Evolutionary conservation across 2,113 vertebrate species (phyloP).

Genomic region (Stictonetta naevosa): DNA sequence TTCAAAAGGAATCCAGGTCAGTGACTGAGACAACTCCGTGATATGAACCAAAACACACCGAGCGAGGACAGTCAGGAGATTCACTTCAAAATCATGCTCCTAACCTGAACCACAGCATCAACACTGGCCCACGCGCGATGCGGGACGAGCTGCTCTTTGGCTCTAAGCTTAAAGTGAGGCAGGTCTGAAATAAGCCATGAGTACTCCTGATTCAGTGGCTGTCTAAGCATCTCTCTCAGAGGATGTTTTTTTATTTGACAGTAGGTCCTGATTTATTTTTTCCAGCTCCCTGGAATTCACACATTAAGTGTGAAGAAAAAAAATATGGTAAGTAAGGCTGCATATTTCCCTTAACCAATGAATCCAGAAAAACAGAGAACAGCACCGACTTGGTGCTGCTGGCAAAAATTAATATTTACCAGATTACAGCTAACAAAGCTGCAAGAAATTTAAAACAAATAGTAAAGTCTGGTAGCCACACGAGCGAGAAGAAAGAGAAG

Average conservation of each 20-base stretch:
- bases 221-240: neutral
- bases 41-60: neutral
- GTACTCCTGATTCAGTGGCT: too few relatives aligned
- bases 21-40: neutral
- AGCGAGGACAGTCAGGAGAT: accelerated
- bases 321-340: neutral
- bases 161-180: accelerated
- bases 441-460: neutral
- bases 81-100: neutral
- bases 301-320: accelerated
- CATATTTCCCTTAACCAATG: neutral
- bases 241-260: neutral
- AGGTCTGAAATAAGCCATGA: neutral
- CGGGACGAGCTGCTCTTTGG: accelerated
- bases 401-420: neutral
- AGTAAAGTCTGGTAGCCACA: neutral
- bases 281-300: neutral
- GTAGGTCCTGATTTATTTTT: neutral
- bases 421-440: neutral
- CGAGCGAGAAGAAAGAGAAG: neutral
- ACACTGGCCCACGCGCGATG: neutral
- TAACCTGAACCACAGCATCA: too few relatives aligned
- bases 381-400: neutral
- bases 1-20: neutral
- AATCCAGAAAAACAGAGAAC: neutral